Evolutionary conservation across 2,888 invertebrate genomes (phyloP).

Genomic region (Eilema griseolum): DNA sequence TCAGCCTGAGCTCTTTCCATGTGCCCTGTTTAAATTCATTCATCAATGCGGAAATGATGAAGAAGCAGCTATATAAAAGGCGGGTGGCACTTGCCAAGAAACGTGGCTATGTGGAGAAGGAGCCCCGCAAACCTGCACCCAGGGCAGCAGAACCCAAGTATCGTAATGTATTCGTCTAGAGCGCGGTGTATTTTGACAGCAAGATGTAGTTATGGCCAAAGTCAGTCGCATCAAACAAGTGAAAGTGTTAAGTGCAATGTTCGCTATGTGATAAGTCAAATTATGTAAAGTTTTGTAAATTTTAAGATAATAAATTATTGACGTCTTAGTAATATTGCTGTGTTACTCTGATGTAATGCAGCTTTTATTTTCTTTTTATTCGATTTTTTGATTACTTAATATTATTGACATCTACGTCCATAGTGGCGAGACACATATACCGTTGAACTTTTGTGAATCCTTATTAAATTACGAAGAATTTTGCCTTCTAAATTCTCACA

Average conservation of each 20-base stretch:
- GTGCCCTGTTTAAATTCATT: slow-evolving; percentile 79
- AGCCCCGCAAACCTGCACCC: neutral
- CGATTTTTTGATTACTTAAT: neutral
- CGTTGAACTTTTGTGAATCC: neutral
- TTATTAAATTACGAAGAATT: neutral
- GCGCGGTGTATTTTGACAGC: neutral
- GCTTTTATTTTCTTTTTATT: neutral
- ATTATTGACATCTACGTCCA: too few relatives aligned
- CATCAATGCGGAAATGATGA: slow-evolving; percentile 69
- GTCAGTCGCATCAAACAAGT: slow-evolving; percentile 9
- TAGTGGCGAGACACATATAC: too few relatives aligned
- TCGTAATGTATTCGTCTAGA: slow-evolving; percentile 9
- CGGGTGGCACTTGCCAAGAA: slow-evolving; percentile 33
- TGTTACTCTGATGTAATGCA: neutral
- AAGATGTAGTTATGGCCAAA: neutral
- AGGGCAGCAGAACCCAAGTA: neutral
- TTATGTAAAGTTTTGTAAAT: slow-evolving; percentile 71
- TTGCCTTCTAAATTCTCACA: too few relatives aligned
- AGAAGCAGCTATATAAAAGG: slow-evolving; percentile 63
- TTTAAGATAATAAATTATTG: slow-evolving; percentile 49
- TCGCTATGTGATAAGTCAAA: slow-evolving; percentile 75
- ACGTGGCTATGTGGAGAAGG: slow-evolving; percentile 1
- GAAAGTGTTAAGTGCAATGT: slow-evolving; percentile 56
- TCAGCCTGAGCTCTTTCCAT: slow-evolving; percentile 78
- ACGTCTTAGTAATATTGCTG: slow-evolving; percentile 5